Evolutionary conservation across 2,797 vertebrate species (phyloP).

Genomic region (Acomys russatus): DNA sequence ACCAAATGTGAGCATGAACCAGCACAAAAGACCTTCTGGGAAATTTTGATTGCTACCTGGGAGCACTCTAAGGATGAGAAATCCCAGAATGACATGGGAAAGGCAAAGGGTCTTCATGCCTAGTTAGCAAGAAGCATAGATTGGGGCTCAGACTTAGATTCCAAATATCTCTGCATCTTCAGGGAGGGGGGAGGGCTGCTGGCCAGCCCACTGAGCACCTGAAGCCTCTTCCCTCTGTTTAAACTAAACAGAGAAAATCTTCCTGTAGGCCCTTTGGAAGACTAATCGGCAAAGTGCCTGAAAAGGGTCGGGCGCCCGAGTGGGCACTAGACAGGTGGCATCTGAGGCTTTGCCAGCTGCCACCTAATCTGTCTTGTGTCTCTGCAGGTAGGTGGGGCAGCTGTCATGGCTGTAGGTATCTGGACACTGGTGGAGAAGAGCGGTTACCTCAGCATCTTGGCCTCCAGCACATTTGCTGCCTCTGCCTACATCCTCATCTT

Average conservation of each 20-base stretch:
- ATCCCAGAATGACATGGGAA: not conserved
- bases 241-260: no score
- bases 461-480: constrained; percentile 93
- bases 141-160: not conserved
- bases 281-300: rapidly evolving
- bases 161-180: not conserved
- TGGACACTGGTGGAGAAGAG: constrained; percentile 95
- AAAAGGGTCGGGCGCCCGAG: rapidly evolving
- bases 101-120: not conserved
- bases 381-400: constrained; percentile 91
- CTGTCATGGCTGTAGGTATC: constrained; percentile 92
- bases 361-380: rapidly evolving
- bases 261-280: not conserved
- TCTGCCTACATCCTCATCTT: constrained; percentile 94
- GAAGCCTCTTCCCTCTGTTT: not conserved
- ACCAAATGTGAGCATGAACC: rapidly evolving
- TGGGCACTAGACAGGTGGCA: rapidly evolving
- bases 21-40: not conserved
- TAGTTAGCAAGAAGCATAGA: not conserved
- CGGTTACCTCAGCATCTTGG: constrained; percentile 92
- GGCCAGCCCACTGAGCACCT: not conserved
- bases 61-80: not conserved
- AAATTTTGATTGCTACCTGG: rapidly evolving
- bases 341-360: rapidly evolving
- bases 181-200: not conserved